Percentiles rank a stretch among this genome's conserved stretches.
Evolutionary conservation across 2,888 invertebrate genomes (phyloP).

Genomic region (Chrysotoxum bicinctum): DNA sequence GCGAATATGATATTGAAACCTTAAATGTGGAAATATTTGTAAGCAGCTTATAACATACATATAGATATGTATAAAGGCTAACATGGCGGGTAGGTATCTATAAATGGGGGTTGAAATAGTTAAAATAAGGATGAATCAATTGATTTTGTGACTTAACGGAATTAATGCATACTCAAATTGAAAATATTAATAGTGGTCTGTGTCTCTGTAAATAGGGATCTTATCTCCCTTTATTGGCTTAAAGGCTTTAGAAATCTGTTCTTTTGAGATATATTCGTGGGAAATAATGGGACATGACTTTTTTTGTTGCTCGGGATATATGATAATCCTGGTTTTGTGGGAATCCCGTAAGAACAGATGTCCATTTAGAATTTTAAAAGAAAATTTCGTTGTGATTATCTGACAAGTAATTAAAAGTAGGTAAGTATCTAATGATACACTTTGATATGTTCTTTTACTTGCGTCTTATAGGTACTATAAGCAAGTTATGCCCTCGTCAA

Average conservation of each 20-base stretch:
- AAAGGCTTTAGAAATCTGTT: neutral
- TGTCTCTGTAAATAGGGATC: neutral
- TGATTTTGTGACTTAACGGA: slow-evolving; percentile 11
- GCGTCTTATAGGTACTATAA: too few relatives aligned
- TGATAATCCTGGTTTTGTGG: neutral
- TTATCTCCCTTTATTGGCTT: neutral
- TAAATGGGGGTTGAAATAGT: neutral
- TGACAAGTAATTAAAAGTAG: too few relatives aligned
- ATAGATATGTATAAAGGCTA: neutral
- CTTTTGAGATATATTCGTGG: neutral
- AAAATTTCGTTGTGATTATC: too few relatives aligned
- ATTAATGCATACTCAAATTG: slow-evolving; percentile 7
- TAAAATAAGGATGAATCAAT: slow-evolving; percentile 4
- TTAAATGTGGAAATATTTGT: slow-evolving; percentile 41
- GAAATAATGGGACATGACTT: neutral
- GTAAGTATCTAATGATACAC: too few relatives aligned
- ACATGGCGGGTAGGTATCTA: neutral
- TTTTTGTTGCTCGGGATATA: neutral
- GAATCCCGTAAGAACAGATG: neutral
- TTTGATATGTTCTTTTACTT: too few relatives aligned
- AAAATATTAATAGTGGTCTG: neutral
- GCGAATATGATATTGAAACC: slow-evolving; percentile 43
- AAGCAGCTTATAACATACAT: slow-evolving; percentile 14
- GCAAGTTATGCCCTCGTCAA: too few relatives aligned
- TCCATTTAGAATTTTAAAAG: too few relatives aligned